Base-by-base conservation (phyloP, 2,797 vertebrate species). In the Muscicapa striata region DNA sequence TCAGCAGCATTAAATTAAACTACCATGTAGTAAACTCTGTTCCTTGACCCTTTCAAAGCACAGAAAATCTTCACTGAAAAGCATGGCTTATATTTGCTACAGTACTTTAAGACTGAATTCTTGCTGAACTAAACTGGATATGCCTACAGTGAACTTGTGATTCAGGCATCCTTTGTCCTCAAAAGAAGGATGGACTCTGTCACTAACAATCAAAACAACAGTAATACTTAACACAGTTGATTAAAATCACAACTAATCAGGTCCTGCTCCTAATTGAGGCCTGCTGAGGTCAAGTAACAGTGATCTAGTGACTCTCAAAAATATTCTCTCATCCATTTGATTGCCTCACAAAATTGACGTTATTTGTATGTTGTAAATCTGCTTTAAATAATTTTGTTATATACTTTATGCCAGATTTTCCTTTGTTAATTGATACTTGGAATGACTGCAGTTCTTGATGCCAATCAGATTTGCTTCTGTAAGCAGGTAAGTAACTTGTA, bases 211-310 rank as follows among this genome's bases (percentile, higher is more conserved):
- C 72, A 63, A 75, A 82, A 64, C 54, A 86, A 75, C 11, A 16
- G 24, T 20, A 85, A 49, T 64, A 67, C 13, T 51, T 84, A 57
- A 78, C 45, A 77, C 26, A 70, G n/a, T 72, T 79, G 51, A 91
- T 84, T 58, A 80, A 77, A 93, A 84, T 69, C 75, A 91, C 22
- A 52, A 13, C 55, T 93, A 91, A 91, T 70, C 45, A 94, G 68
- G 32, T 72, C 29, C 38, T 76, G 26, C 48, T 89, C 17, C 74
- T 74, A 80, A 79, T 0, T 55, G 59, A 85, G 68, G 52, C 38
- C 66, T 38, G 26, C 34, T 70, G 73, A 84, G 80, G 10, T 91
- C 69, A 93, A 85, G 51, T 51, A 51, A 85, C 36, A 69, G 15
- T 58, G 58, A 84, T 75, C 38, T 57, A 77, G 38, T 3, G 15